These are phyloP conservation scores for Hippopotamus amphibius DNA, from an alignment of 2,113 vertebrate species.

Conservation along the genomic window DNA sequence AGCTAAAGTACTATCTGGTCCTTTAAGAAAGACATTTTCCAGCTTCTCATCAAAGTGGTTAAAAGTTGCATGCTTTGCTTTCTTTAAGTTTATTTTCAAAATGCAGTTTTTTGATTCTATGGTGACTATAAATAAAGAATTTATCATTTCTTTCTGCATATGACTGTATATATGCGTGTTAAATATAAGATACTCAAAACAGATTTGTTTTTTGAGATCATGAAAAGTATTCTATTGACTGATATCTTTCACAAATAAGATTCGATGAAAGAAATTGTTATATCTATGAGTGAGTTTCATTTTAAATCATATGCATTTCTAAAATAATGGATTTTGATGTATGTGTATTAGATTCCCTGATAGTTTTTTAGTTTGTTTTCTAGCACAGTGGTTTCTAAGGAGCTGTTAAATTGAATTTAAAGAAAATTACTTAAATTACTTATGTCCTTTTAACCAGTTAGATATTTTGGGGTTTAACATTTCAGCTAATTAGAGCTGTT, in stretches of 20 bases:
- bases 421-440: constrained; percentile 28
- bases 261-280: not conserved
- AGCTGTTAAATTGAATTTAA: not conserved
- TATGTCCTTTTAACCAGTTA: not conserved
- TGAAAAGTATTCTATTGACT: not conserved
- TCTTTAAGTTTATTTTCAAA: not conserved
- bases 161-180: not conserved
- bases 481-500: constrained; percentile 26
- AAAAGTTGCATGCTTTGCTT: not conserved
- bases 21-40: constrained; percentile 11
- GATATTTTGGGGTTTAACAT: constrained; percentile 31
- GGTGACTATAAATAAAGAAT: not conserved
- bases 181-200: not conserved
- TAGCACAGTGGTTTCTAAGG: not conserved
- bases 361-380: not conserved
- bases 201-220: not conserved
- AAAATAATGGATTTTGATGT: constrained; percentile 20
- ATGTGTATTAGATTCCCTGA: not conserved
- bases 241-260: not conserved
- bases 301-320: not conserved
- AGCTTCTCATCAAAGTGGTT: not conserved
- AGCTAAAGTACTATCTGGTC: not conserved
- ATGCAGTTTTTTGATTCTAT: not conserved
- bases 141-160: not conserved
- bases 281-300: not conserved